phyloP scores from a whole-genome alignment of 1,140 invertebrate genomes.

The Portunus trituberculatus region DNA sequence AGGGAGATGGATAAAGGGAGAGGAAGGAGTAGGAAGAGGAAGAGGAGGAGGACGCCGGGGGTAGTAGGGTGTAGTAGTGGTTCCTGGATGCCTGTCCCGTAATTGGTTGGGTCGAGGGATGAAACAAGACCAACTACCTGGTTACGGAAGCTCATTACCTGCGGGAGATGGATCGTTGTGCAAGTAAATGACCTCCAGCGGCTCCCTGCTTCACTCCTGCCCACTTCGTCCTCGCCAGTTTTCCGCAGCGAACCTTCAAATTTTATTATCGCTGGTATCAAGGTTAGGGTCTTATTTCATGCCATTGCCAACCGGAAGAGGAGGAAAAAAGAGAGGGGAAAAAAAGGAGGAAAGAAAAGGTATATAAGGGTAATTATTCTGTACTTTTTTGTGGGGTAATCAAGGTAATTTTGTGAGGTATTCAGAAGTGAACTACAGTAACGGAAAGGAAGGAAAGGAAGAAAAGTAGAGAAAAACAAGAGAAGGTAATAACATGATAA shows the following conservation, averaged over 20 bases:
- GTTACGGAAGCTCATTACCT: not conserved
- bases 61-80: not conserved
- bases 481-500: too few species aligned
- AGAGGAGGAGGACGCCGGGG: not conserved
- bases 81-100: not conserved
- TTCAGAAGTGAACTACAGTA: too few species aligned
- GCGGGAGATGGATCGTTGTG: not conserved
- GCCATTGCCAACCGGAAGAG: too few species aligned
- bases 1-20: not conserved
- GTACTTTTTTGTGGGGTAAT: too few species aligned
- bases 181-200: not conserved
- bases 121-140: not conserved
- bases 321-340: too few species aligned
- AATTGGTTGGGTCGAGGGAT: conserved; percentile 1
- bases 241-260: not conserved
- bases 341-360: too few species aligned
- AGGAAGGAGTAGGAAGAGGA: not conserved
- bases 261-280: not conserved
- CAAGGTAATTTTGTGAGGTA: too few species aligned
- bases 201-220: not conserved
- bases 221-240: not conserved
- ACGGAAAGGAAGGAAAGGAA: too few species aligned
- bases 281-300: too few species aligned
- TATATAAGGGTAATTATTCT: too few species aligned
- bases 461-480: too few species aligned